phyloP scores from a whole-genome alignment of 2,888 invertebrate species.

The Geophilus truncorum region DNA sequence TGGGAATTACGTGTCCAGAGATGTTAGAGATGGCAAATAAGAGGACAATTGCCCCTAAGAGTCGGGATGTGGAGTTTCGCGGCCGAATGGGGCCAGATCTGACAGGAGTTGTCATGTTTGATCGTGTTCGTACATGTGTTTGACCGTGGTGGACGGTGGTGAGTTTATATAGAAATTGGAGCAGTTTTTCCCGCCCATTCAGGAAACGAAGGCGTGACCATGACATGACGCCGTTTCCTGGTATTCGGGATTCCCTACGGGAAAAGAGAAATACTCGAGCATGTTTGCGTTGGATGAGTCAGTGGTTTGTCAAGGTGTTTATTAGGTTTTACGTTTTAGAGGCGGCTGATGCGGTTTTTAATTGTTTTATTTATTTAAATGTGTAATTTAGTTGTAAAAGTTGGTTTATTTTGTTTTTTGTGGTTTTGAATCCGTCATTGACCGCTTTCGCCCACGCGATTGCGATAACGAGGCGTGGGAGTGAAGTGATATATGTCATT shows the following conservation, averaged over 20 bases:
- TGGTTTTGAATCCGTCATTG: background rate
- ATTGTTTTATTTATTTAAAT: background rate
- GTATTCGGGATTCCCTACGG: background rate
- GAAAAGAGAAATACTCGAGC: too few relatives aligned
- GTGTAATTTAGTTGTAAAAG: background rate
- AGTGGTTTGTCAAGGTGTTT: background rate
- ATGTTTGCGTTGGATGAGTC: background rate
- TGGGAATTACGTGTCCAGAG: too few relatives aligned
- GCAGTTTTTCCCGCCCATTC: background rate
- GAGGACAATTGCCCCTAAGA: background rate
- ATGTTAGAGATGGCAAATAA: too few relatives aligned
- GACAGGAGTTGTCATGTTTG: background rate
- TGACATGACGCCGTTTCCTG: background rate
- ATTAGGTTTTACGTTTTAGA: background rate
- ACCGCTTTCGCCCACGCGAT: background rate
- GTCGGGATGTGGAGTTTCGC: too few relatives aligned
- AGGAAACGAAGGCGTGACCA: background rate
- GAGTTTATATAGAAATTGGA: background rate
- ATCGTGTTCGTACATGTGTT: too few relatives aligned
- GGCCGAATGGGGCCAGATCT: background rate
- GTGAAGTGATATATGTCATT: too few relatives aligned
- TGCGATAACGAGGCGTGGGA: background rate
- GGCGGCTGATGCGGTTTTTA: background rate
- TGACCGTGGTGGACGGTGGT: too few relatives aligned
- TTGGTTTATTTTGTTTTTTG: background rate